Base-by-base conservation (phyloP, 2,888 invertebrate genomes). In the Tolmerus cingulatus region DNA sequence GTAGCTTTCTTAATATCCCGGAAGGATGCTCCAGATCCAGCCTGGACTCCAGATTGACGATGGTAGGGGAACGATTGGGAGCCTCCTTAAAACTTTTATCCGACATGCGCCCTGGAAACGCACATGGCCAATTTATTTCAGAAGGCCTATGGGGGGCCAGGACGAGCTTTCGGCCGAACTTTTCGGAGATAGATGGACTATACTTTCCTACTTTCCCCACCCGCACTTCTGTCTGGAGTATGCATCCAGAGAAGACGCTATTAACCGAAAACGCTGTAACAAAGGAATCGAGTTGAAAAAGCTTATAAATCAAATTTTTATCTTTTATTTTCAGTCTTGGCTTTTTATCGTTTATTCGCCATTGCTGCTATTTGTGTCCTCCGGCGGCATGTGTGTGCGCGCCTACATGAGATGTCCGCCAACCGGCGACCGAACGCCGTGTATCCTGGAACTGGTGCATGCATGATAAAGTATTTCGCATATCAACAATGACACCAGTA, bases 291-390 rank as follows among this genome's bases (percentile, higher is more conserved):
- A 82, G 85, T 74, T 74, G 74, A 46, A 85, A 84, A 85, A 85
- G 77, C 86, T 77, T 77, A 86, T 86, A 86, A 86, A 86, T 86
- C 86, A 86, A 86, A 86, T 86, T 86, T 86, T 86, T 86, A 86
- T 86, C 86, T 86, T 86, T 76, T 86, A 86, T 86, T 86, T 86
- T 86, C 86, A 86, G 86, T 76, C 86, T 86, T 86, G 43, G 74
- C 55, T 55, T 86, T 82, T 77, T 86, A 86, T 86, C 86, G 55
- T 43, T 51, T 86, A 86, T 86, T 86, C 55, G 55, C 86, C 77
- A 77, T 55, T 77, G 86, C 85, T 23, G 8, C 27, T 74, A 74
- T 74, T 74, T 85, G 74, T 74, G 16, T 43, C 40, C 23, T 27
- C 66, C 23, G 37, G 37, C 16, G 30, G 19, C 16, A 37, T 76